Percentiles rank a stretch among this genome's conserved stretches.
Evolutionary conservation across 2,113 vertebrate genomes (phyloP).

Genomic region (Platysternon megacephalum): DNA sequence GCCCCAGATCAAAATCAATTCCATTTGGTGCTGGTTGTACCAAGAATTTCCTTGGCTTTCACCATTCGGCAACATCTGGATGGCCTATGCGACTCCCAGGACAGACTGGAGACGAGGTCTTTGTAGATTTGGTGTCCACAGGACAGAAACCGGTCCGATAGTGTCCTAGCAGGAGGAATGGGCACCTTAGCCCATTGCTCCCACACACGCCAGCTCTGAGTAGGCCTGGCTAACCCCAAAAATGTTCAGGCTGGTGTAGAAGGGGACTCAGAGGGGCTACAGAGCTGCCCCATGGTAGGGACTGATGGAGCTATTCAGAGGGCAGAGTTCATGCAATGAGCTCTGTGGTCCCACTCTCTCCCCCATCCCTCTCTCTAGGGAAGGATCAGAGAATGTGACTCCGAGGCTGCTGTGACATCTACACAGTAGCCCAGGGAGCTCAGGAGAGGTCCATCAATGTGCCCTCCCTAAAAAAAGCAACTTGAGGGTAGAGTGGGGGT

Average conservation of each 20-base stretch:
- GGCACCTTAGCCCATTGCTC: neutral
- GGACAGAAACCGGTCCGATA: neutral
- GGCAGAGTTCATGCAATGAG: neutral
- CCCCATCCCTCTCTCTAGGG: neutral
- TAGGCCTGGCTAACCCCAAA: neutral
- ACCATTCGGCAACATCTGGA: neutral
- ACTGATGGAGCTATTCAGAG: neutral
- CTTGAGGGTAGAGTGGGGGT: neutral
- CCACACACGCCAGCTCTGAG: neutral
- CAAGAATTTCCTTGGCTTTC: neutral
- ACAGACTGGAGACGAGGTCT: neutral
- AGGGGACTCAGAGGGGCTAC: neutral
- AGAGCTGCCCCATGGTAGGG: neutral
- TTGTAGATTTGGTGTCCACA: neutral
- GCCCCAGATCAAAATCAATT: neutral
- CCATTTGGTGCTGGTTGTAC: neutral
- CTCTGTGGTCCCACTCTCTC: neutral
- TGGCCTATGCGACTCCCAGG: neutral
- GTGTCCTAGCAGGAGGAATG: neutral
- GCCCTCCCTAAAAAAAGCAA: neutral
- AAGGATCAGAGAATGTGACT: neutral
- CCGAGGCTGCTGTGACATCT: neutral
- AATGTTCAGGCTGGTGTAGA: neutral
- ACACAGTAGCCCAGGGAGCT: neutral
- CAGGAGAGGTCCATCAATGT: neutral